Evolutionary conservation across 2,113 vertebrate genomes (phyloP), one percentile per base, ranked within the genome.

Genomic region (Cisticola juncidis): DNA sequence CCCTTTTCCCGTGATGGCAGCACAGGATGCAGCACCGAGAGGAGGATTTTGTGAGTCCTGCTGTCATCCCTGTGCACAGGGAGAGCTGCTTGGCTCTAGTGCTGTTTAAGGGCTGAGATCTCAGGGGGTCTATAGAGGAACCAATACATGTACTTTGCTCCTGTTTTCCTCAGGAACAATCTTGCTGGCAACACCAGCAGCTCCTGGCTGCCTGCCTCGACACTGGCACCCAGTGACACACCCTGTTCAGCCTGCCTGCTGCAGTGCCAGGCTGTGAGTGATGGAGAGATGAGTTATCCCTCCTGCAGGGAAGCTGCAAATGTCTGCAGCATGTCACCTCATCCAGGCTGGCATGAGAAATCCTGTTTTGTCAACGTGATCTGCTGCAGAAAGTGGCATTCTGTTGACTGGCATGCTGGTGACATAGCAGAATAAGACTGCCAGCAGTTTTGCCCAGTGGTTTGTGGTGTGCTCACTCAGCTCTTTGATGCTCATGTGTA

Each of bases 191-290:
- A 29, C 51, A 9, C 19, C 0, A 4, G 11, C 56, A 81, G 51
- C 23, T 40, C 17, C 31, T 6, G 5, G 9, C 47, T 3, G 1
- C 50, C 25, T 44, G 35, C 29, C 71, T 71, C 0, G 0, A 13
- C 40, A 21, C 70, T 1, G 5, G 61, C 69, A 40, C 48, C 29
- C 22, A 4, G 13, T 69, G 9, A 54, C 31, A 31, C 15, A 5
- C 26, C 29, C 26, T 26, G 35, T 44, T 44, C 2, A 15, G 33
- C 36, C 3, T 36, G 44, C 33, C 51, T 3, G 5, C 19, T 60
- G 62, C 15, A 6, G 0, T 57, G 73, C 64, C 40, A 24, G 31
- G 5, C 87, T 72, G 31, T 1, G 58, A 29, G 50, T 3, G 42
- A 51, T 47, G 79, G 57, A 61, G 25, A 58, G 6, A 16, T 38